Conservation (phyloP, 1,140 invertebrate genomes). For the Augochlora pura region DNA sequence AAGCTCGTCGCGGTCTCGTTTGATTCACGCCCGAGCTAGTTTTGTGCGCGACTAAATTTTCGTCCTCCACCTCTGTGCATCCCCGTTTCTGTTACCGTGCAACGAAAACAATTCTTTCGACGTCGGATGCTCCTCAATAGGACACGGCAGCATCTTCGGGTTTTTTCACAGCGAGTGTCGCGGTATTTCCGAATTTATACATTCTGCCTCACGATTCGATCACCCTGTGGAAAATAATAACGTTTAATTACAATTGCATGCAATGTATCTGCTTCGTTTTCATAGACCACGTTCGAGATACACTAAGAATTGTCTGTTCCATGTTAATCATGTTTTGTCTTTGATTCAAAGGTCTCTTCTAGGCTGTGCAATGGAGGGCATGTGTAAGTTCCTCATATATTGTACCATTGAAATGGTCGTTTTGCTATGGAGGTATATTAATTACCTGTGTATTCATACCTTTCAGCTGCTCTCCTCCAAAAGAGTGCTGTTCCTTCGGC, state of each 20-base stretch:
- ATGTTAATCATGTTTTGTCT: slow-evolving; percentile 22
- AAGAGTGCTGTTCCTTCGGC: slow-evolving; percentile 86
- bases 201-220: too few relatives aligned
- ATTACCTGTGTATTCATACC: slow-evolving; percentile 44
- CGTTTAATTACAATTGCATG: not conserved
- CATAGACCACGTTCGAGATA: not conserved
- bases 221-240: too few relatives aligned
- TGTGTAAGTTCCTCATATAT: slow-evolving; percentile 68
- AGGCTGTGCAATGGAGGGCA: slow-evolving; percentile 75
- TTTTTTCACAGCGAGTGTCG: not conserved
- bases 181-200: not conserved
- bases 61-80: not conserved
- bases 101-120: slow-evolving; percentile 6
- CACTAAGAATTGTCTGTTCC: not conserved
- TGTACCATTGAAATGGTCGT: not conserved
- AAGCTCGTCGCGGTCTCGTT: not conserved
- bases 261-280: not conserved
- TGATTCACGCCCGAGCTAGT: not conserved
- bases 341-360: slow-evolving; percentile 72
- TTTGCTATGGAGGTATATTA: not conserved
- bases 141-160: not conserved
- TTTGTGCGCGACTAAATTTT: not conserved
- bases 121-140: slow-evolving; percentile 4
- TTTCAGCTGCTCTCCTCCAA: slow-evolving; percentile 83
- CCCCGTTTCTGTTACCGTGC: not conserved